phyloP scores from a whole-genome alignment of 2,797 vertebrate species.

The Centroberyx gerrardi region DNA sequence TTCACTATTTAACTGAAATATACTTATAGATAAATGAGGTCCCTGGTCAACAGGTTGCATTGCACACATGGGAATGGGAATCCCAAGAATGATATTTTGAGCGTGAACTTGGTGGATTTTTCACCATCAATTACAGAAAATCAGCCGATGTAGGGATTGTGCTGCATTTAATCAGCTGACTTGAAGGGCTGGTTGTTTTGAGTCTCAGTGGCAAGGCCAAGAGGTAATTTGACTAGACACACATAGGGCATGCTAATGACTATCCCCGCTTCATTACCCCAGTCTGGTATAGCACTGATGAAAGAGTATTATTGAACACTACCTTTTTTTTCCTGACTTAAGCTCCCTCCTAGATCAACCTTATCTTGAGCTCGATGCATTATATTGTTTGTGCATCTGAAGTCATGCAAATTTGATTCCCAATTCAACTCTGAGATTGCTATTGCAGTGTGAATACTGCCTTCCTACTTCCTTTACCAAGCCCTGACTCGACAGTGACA shows the following conservation, averaged over 20 bases:
- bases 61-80: constrained; percentile 40
- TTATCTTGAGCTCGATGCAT: constrained; percentile 40
- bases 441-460: constrained; percentile 55
- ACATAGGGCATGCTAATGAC: constrained; percentile 77
- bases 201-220: constrained; percentile 62
- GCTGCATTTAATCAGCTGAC: constrained; percentile 75
- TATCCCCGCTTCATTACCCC: constrained; percentile 63
- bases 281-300: constrained; percentile 47
- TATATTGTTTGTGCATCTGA: constrained; percentile 57
- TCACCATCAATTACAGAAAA: constrained; percentile 69
- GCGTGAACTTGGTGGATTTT: constrained; percentile 58
- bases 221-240: constrained; percentile 77
- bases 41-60: constrained; percentile 40
- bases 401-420: constrained; percentile 55
- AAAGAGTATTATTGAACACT: constrained; percentile 56
- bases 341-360: constrained; percentile 33
- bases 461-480: constrained; percentile 69
- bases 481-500: constrained; percentile 60
- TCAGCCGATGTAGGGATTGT: constrained; percentile 49
- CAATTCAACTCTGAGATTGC: constrained; percentile 52
- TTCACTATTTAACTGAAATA: constrained; percentile 30
- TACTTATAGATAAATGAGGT: constrained; percentile 50
- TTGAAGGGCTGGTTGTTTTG: constrained; percentile 72
- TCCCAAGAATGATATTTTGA: constrained; percentile 51
- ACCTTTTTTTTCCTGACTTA: constrained; percentile 41